Evolutionary conservation across 2,113 vertebrate species (phyloP), one percentile per base, ranked within the genome.

Genomic region (Seriola aureovittata): DNA sequence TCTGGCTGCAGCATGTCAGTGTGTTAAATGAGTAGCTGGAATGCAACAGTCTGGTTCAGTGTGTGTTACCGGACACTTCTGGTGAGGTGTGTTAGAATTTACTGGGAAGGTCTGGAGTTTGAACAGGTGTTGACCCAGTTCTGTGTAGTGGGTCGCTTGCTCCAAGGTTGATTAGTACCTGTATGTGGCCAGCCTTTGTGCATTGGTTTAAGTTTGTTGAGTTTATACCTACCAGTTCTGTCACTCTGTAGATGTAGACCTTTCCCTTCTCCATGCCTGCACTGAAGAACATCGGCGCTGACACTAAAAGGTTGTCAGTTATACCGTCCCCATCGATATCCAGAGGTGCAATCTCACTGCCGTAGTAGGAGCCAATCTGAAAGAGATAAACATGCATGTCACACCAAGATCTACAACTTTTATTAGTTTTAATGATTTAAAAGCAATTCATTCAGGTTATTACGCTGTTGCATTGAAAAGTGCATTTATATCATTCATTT

Each of bases 321-420:
- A 97, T 40, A 0, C 96, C 96, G 0, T 99, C 97, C 0, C 95
- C 93, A 0, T 99, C 89, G 0, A 96, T 93, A 0, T 99, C 98
- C 25, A 98, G 59, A 0, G 98, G 96, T 7, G 89, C 95, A 81
- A 99, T 97, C 94, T 99, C 98, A 7, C 98, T 97, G 87, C 98
- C 98, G 0, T 95, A 99, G 92, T 99, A 99, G 59, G 98, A 99
- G 54, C 98, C 98, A 4, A 99, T 99, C 98, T 99, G 94, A 52
- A 87, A 83, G 32, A 85, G 52, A 82, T 1, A 19, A 12, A 38
- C 0, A 57, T 25, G 42, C 4, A 19, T 55, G 36, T 29, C 1
- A 32, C 4, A 21, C 0, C 32, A 19, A 55, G 44, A 75, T 21
- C 14, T 5, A 23, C 62, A 34, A 52, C 13, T 12, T 59, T 57